Percentiles rank a stretch among this genome's conserved stretches.
Conservation (phyloP, 2,888 invertebrate species). For the Pteria penguin region DNA sequence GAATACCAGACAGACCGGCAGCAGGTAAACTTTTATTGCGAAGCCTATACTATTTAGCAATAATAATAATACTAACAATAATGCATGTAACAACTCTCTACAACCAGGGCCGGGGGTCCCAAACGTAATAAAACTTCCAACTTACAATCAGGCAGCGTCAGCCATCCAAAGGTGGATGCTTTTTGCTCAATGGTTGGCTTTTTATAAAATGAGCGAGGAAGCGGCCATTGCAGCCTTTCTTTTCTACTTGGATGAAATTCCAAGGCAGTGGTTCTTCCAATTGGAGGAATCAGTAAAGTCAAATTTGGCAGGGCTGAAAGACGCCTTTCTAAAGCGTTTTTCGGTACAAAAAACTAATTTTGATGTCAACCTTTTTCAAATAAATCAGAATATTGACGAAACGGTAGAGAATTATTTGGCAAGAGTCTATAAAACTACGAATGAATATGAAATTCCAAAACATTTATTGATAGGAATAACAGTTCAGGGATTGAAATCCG, state of each 20-base stretch:
- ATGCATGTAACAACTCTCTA: too few species aligned
- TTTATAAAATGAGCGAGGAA: not conserved
- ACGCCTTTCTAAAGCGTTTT: not conserved
- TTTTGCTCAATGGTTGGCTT: not conserved
- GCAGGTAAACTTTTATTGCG: too few species aligned
- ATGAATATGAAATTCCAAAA: not conserved
- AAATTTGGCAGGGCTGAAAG: not conserved
- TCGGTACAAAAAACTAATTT: not conserved
- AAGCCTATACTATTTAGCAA: too few species aligned
- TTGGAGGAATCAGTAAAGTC: not conserved
- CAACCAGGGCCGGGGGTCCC: too few species aligned
- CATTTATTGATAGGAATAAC: not conserved
- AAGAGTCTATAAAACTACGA: not conserved
- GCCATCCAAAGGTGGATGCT: conserved; percentile 2
- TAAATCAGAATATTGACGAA: conserved; percentile 6
- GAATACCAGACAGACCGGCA: too few species aligned
- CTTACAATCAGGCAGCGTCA: not conserved
- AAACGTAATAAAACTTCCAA: not conserved
- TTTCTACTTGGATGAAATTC: conserved; percentile 2
- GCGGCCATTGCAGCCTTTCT: not conserved
- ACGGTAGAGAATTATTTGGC: conserved; percentile 8
- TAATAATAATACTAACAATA: too few species aligned
- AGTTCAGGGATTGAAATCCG: conserved; percentile 4
- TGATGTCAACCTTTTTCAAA: not conserved
- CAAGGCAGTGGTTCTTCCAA: conserved; percentile 4